Conservation (phyloP, 1,140 invertebrate genomes). For the Pinna nobilis region DNA sequence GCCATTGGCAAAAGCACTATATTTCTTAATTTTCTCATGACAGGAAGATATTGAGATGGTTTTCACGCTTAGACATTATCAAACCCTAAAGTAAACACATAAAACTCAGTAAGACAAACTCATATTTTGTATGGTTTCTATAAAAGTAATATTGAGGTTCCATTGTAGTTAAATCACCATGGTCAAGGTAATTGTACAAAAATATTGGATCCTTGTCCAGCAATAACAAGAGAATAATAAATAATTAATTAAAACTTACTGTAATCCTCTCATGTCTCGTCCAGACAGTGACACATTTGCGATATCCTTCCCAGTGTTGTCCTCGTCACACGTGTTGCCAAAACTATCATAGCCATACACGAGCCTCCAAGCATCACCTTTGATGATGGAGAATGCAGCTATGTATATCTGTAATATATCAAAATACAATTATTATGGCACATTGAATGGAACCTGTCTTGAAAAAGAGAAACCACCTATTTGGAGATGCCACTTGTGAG, state of each 20-base stretch:
- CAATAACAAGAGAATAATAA: background rate
- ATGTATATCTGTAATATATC: conserved; percentile 76
- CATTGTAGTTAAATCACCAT: too few species aligned
- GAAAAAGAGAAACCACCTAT: background rate
- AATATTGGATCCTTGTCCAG: background rate
- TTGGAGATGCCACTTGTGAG: too few species aligned
- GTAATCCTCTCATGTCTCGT: conserved; percentile 86
- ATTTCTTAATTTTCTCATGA: too few species aligned
- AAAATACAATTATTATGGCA: background rate
- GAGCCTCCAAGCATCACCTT: conserved; percentile 90
- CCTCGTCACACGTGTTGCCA: conserved; percentile 95
- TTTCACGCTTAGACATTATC: too few species aligned
- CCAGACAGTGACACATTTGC: conserved; percentile 86
- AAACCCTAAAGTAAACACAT: too few species aligned
- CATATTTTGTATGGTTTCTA: too few species aligned
- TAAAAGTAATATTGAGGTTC: too few species aligned
- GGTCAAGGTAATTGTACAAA: too few species aligned
- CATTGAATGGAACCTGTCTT: background rate
- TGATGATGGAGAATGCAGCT: conserved; percentile 90
- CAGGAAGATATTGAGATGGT: too few species aligned
- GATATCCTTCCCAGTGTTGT: conserved; percentile 80
- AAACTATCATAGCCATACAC: conserved; percentile 96
- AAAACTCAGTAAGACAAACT: too few species aligned
- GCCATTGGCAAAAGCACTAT: too few species aligned
- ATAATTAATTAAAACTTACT: conserved; percentile 73